Base-by-base conservation (phyloP, 2,888 invertebrate genomes). In the Agrypnus murinus region DNA sequence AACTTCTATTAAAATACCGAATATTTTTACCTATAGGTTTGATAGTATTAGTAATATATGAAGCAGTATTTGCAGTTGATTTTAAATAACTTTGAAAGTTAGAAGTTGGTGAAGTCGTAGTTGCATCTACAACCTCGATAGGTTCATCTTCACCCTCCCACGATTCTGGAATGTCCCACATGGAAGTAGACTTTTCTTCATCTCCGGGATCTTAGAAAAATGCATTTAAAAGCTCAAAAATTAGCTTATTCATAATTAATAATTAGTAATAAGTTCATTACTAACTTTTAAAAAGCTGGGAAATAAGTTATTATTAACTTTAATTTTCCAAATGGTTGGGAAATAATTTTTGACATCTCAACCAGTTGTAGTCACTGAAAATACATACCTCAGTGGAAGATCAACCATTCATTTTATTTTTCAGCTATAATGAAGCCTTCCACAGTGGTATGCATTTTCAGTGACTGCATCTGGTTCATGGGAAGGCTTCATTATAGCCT, bases 101-200 rank as follows among this genome's bases (percentile, higher is more conserved):
- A 19, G 63, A 10, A 7, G 48, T 50, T 1, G 69, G 64, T 8
- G 55, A 63, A 15, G 34, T 34, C 14, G 17, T 36, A 6, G 32
- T 60, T 10, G 40, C 43, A 15, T 17, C 12, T 14, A 6, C 32
- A 34, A 66, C 69, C 19, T 12, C 36, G 0, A 25, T 43, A 1
- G 9, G n/a, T 17, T 70, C 70, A 19, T 69, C 58, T 55, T 62
- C 71, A 15, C 50, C 63, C 34, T 40, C 38, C 58, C 59, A 72
- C 5, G 62, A 53, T 60, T 72, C 69, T 1, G 59, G 48, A 50
- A 69, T 67, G 36, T 72, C 74, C 74, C 74, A 72, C 9, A 69
- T 74, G 8, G 73, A 65, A 34, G 69, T 57, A 32, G 71, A 59
- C 40, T 75, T 77, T 38, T 75, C 74, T 1, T 72, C 74, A n/a